Base-by-base conservation (phyloP, 2,888 invertebrate genomes). In the Pollenia amentaria region DNA sequence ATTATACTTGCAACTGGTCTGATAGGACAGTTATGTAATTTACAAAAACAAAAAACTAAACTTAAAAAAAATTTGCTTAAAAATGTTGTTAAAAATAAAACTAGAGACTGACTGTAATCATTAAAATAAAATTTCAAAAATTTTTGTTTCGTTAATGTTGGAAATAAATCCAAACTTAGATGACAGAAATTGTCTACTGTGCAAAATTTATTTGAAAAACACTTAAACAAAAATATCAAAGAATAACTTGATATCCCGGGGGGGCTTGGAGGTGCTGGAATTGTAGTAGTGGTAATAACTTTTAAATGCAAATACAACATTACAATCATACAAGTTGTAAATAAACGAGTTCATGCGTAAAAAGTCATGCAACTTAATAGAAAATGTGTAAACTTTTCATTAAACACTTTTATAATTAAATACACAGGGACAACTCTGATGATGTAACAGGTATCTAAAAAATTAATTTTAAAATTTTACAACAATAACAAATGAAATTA, bases 11-110 rank as follows among this genome's bases (percentile, higher is more conserved):
- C 83, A 86, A 82, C 78, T 70, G 82, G 78, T 86, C 69, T 64
- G 64, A 60, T 62, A 73, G 78, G 83, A 79, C 64, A 79, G 69
- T 86, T 86, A 83, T 86, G 83, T 83, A 86, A 86, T 86, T 46
- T 48, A 64, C 60, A 7, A 46, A 65, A 51, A 67, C n/a, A 65
- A 3, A 53, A 16, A 70, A 57, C 10, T 1, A 3, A 18, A 77
- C 65, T 21, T 10, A 12, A 18, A 77, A 67, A 72, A 76, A 48
- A 44, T 38, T 51, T 72, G n/a, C 40, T 16, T 10, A 12, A 62
- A 75, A 62, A 80, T 46, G n/a, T 40, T 60, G 21, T 76, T 48
- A 48, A 70, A 64, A 80, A 6, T 29, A 44, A 72, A 80, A 72
- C 7, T 29, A 14, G 46, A 65, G 55, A 67, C 78, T 73, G 80